Evolutionary conservation across 2,888 invertebrate species (phyloP).

Genomic region (Stenurella melanura): DNA sequence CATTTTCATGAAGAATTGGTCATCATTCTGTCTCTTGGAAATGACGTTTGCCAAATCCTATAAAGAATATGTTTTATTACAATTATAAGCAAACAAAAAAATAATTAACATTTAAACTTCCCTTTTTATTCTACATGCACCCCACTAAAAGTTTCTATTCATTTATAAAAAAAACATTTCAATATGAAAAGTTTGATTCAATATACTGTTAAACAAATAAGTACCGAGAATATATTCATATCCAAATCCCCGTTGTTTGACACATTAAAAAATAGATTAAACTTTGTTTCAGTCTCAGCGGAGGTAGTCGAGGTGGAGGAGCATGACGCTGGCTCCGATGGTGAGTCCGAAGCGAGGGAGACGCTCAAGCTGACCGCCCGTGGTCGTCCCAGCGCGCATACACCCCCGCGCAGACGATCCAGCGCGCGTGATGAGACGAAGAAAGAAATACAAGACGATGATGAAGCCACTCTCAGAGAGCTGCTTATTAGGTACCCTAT

Average conservation of each 20-base stretch:
- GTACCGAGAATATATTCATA: too few relatives aligned
- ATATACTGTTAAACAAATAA: too few relatives aligned
- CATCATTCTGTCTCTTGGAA: too few relatives aligned
- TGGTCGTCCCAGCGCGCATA: constrained; percentile 62
- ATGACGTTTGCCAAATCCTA: too few relatives aligned
- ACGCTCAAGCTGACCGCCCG: constrained; percentile 74
- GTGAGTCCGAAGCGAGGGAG: constrained; percentile 69
- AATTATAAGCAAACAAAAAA: too few relatives aligned
- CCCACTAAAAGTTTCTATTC: too few relatives aligned
- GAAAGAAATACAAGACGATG: constrained; percentile 83
- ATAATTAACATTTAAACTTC: too few relatives aligned
- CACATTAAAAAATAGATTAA: neutral
- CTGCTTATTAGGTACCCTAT: constrained; percentile 87
- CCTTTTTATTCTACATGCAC: too few relatives aligned
- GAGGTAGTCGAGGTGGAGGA: constrained; percentile 74
- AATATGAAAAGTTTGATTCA: too few relatives aligned
- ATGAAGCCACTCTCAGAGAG: constrained; percentile 96
- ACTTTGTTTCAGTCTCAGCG: constrained; percentile 66
- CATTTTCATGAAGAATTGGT: too few relatives aligned
- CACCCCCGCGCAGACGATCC: constrained; percentile 68
- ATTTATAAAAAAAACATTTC: too few relatives aligned
- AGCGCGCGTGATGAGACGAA: constrained; percentile 85
- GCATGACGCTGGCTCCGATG: constrained; percentile 70
- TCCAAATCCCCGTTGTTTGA: neutral
- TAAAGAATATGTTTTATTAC: too few relatives aligned